Evolutionary conservation across 30 jellyfish, hydroid and myxozoan species (phyloP).

Genomic region (Aurelia sp.): DNA sequence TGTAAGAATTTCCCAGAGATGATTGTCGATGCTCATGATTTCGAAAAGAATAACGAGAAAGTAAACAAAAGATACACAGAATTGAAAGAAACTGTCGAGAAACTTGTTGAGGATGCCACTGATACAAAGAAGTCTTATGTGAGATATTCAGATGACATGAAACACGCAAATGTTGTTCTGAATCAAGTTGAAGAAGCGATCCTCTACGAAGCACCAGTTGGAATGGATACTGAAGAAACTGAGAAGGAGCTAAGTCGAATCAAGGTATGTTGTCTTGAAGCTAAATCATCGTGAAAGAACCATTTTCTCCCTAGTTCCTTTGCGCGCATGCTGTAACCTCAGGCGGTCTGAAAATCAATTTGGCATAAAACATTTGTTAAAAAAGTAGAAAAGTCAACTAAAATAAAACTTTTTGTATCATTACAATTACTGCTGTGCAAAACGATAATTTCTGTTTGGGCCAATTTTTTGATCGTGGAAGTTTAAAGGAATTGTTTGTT

Average conservation of each 20-base stretch:
- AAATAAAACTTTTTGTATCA: too few relatives aligned
- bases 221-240: constrained; percentile 71
- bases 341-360: too few relatives aligned
- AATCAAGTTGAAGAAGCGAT: constrained; percentile 71
- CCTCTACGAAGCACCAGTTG: constrained; percentile 57
- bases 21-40: constrained; percentile 12
- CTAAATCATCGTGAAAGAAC: too few relatives aligned
- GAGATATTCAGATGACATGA: constrained; percentile 38
- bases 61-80: constrained; percentile 56
- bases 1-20: constrained; percentile 72
- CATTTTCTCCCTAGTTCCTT: too few relatives aligned
- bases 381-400: too few relatives aligned
- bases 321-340: too few relatives aligned
- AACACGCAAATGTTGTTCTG: constrained; percentile 44
- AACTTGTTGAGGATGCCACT: constrained; percentile 29
- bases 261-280: constrained; percentile 38
- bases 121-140: constrained; percentile 15
- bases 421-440: too few relatives aligned
- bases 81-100: constrained; percentile 39
- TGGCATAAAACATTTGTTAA: too few relatives aligned
- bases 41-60: constrained; percentile 57
- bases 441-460: too few relatives aligned
- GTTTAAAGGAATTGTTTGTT: too few relatives aligned
- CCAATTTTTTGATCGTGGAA: too few relatives aligned
- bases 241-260: constrained; percentile 66